Evolutionary conservation across 2,113 vertebrate species (phyloP), one percentile per base, ranked within the genome.

Genomic region (Saccopteryx bilineata): DNA sequence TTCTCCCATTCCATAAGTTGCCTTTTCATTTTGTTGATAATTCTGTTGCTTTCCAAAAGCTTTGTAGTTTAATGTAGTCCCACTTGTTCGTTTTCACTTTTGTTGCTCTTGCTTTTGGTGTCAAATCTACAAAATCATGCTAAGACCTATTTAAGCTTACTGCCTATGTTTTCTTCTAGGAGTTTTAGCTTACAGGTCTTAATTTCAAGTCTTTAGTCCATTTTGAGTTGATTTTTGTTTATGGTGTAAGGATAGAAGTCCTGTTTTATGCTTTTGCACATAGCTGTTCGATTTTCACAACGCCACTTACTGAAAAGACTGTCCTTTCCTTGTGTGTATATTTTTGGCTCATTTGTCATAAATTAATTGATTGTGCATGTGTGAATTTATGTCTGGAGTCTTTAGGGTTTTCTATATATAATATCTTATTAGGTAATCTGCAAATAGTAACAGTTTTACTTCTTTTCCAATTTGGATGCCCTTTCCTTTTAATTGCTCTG

Each of bases 1-100:
- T 75, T 84, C 60, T 75, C n/a, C 46, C 48, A 31, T 83, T 91
- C 60, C 8, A 10, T 74, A 74, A 31, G 48, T 69, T 68, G 26
- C 52, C 72, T 93, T 72, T 87, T 86, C 28, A 39, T 60, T 79
- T 79, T 93, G 33, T 85, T 58, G 52, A 58, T 78, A 33, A 10
- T n/a, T 86, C 52, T 52, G 86, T 93, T 50, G 61, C 61, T 65
- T 19, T 50, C 23, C 91, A 71, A 28, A 69, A 69, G 23, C 13
- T 54, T 91, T 93, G 69, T 28, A 66, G 23, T 68, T 71, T 63
- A 23, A 93, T 71, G 8, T 81, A 71, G 9, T 60, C 24, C 24
- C 33, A 48, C 60, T 92, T 72, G 54, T 72, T 72, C 66, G 46
- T 65, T 83, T 91, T 83, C 1, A 5, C 71, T 76, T 88, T 12